phyloP scores from a whole-genome alignment of 1,140 invertebrate genomes.

The Carcinoscorpius rotundicauda region DNA sequence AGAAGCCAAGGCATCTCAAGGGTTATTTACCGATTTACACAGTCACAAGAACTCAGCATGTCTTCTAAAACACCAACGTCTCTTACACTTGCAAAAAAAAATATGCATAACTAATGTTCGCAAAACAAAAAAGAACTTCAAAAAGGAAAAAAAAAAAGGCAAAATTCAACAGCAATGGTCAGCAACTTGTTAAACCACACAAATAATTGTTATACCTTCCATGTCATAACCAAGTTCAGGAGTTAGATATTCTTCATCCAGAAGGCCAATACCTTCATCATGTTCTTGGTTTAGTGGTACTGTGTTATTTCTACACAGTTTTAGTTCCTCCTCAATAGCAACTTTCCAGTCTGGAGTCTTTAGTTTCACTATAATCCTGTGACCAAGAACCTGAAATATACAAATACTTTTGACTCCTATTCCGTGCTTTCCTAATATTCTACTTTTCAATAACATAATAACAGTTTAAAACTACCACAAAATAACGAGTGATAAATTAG shows the following conservation, averaged over 20 bases:
- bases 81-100: too few relatives aligned
- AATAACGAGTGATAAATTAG: background rate
- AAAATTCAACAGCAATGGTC: too few relatives aligned
- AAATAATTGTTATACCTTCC: slow-evolving; percentile 13
- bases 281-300: slow-evolving; percentile 42
- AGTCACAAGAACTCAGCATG: too few relatives aligned
- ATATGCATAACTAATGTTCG: too few relatives aligned
- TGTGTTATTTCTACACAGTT: slow-evolving; percentile 67
- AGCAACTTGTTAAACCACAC: too few relatives aligned
- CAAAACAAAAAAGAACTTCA: too few relatives aligned
- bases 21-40: too few relatives aligned
- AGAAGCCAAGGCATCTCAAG: too few relatives aligned
- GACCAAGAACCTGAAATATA: slow-evolving; percentile 47
- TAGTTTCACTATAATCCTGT: slow-evolving; percentile 54
- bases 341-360: slow-evolving; percentile 74
- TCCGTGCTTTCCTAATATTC: background rate
- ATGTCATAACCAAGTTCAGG: slow-evolving; percentile 28
- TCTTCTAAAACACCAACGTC: too few relatives aligned
- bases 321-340: slow-evolving; percentile 64
- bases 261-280: slow-evolving; percentile 26
- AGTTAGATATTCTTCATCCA: slow-evolving; percentile 1
- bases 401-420: slow-evolving; percentile 2
- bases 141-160: too few relatives aligned
- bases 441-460: background rate
- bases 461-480: background rate